A percentile compares a stretch with the other conserved stretches of the same genome.
Evolutionary conservation across 1,140 invertebrate species (phyloP).

Genomic region (Caenorhabditis brenneri): DNA sequence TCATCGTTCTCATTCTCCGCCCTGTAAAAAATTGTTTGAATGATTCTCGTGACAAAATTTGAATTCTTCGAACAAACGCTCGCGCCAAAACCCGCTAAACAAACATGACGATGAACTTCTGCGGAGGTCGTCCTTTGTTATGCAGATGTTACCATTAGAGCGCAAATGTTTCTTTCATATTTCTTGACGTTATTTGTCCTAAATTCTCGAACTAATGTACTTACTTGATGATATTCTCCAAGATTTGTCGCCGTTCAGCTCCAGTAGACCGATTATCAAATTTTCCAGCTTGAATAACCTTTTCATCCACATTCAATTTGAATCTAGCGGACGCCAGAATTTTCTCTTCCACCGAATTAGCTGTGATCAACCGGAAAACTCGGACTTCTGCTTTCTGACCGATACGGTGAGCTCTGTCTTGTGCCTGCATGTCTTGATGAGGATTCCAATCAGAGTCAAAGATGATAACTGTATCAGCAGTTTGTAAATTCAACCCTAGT

Average conservation of each 20-base stretch:
- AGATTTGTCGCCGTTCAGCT: constrained; percentile 88
- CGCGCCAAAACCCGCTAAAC: too few relatives aligned
- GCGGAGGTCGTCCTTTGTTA: background rate
- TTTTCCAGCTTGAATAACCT: constrained; percentile 96
- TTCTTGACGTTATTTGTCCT: background rate
- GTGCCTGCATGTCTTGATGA: constrained; percentile 97
- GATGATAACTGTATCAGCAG: constrained; percentile 98
- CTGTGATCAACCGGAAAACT: constrained; percentile 94
- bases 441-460: constrained; percentile 99
- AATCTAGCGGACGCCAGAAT: constrained; percentile 87
- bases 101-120: too few relatives aligned
- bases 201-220: too few relatives aligned
- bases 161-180: background rate
- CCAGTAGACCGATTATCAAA: constrained; percentile 99
- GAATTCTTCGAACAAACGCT: too few relatives aligned
- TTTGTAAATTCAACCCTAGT: constrained; percentile 93
- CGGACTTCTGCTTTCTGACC: constrained; percentile 97
- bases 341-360: constrained; percentile 96
- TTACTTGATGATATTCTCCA: constrained; percentile 82
- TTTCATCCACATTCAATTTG: constrained; percentile 97
- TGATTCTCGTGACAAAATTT: too few relatives aligned
- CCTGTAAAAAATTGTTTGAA: background rate
- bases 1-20: constrained; percentile 71
- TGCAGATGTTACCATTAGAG: too few relatives aligned
- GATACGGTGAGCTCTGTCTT: constrained; percentile 97